phyloP scores from a whole-genome alignment of 2,888 invertebrate species.

The Trichogramma dendrolimi region DNA sequence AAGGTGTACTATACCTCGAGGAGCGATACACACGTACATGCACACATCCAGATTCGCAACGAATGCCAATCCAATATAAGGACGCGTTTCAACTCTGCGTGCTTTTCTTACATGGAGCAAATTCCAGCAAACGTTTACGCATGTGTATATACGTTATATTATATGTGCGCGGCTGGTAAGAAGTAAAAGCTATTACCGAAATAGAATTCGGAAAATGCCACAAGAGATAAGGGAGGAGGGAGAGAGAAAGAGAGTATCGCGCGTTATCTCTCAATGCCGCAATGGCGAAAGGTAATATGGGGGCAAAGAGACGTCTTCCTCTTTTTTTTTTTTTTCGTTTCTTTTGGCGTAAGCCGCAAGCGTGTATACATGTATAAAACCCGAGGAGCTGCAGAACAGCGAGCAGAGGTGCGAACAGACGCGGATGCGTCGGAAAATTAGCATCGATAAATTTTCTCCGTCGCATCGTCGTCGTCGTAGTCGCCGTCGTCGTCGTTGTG shows the following conservation, averaged over 20 bases:
- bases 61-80: too few species aligned
- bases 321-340: not conserved
- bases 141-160: not conserved
- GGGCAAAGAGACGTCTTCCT: too few species aligned
- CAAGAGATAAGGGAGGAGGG: too few species aligned
- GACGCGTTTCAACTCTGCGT: too few species aligned
- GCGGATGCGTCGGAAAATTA: constrained; percentile 48
- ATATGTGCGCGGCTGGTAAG: too few species aligned
- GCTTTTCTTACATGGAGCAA: not conserved
- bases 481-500: constrained; percentile 25
- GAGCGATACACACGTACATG: too few species aligned
- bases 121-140: constrained; percentile 3
- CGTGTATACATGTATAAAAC: constrained; percentile 1
- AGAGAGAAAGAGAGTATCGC: not conserved
- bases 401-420: constrained; percentile 24
- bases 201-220: too few species aligned
- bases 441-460: constrained; percentile 51
- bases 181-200: too few species aligned
- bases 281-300: too few species aligned
- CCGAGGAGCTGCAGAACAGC: not conserved
- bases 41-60: too few species aligned
- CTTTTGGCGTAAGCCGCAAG: not conserved
- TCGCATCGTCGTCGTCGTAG: constrained; percentile 40
- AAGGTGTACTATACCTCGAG: too few species aligned
- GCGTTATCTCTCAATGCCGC: not conserved